Percentiles rank a stretch among this genome's conserved stretches.
phyloP scores from a whole-genome alignment of 1,140 invertebrate species.

The Latrodectus geometricus region DNA sequence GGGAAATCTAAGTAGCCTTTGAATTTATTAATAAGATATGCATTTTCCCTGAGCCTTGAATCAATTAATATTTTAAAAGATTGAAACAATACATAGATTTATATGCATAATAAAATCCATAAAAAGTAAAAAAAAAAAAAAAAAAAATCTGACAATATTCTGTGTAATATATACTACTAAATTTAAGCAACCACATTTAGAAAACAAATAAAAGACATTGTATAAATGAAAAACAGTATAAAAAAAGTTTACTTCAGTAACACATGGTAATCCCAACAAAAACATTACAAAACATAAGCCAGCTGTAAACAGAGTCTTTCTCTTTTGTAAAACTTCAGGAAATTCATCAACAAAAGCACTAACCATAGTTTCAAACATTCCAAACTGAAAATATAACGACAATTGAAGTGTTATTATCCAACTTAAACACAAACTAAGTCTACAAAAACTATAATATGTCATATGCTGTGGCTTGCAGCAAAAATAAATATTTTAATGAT shows the following conservation, averaged over 20 bases:
- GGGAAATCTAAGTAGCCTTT: no score
- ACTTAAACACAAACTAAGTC: neutral
- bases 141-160: no score
- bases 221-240: neutral
- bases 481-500: conserved; percentile 28
- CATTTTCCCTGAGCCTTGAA: no score
- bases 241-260: conserved; percentile 49
- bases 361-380: conserved; percentile 61
- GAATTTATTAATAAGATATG: no score
- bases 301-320: conserved; percentile 48
- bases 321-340: conserved; percentile 32
- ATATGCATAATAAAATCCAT: no score
- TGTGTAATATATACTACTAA: no score
- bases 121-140: no score
- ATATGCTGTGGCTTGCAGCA: conserved; percentile 51
- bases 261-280: conserved; percentile 64
- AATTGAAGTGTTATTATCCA: neutral
- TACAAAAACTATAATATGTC: neutral
- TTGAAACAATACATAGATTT: no score
- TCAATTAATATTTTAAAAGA: no score
- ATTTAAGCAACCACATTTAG: neutral
- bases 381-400: conserved; percentile 61
- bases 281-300: conserved; percentile 71
- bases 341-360: conserved; percentile 63
- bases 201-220: neutral